Percentiles rank a stretch among this genome's conserved stretches.
These are phyloP conservation scores for Valencia hispanica DNA, from an alignment of 2,797 vertebrate genomes.

Conservation along the genomic window DNA sequence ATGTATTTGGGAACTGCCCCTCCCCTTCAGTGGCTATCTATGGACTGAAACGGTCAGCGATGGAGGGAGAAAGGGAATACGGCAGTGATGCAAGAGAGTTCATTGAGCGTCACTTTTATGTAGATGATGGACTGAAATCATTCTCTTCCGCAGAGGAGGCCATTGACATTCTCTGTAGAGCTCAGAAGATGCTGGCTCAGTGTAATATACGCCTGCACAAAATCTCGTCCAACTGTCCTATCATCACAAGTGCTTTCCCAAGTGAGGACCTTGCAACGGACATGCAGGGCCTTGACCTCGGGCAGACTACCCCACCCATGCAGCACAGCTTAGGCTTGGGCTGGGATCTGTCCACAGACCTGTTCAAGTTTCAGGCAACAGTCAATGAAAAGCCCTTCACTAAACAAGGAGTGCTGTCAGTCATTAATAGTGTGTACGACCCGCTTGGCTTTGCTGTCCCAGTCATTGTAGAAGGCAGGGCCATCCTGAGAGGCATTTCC, in stretches of 20 bases:
- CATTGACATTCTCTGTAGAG: not conserved
- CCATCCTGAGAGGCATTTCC: not conserved
- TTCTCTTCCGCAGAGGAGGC: not conserved
- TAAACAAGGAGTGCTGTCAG: conserved; percentile 8
- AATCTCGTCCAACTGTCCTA: conserved; percentile 14
- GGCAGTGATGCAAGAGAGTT: conserved; percentile 4
- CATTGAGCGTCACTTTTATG: conserved; percentile 19
- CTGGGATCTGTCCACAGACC: conserved; percentile 24
- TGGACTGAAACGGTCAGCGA: conserved; percentile 14
- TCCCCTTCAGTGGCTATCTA: conserved; percentile 9
- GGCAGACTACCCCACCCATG: not conserved
- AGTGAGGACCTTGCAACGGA: conserved; percentile 3
- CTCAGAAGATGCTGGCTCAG: conserved; percentile 24
- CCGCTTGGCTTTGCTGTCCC: conserved; percentile 1
- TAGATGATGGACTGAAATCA: conserved; percentile 20
- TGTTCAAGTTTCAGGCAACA: too few species aligned
- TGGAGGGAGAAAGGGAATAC: conserved; percentile 13
- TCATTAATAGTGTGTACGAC: conserved; percentile 19
- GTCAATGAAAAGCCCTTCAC: too few species aligned
- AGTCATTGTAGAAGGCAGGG: not conserved
- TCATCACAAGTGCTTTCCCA: not conserved
- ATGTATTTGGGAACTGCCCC: conserved; percentile 29
- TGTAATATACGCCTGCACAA: conserved; percentile 20
- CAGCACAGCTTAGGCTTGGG: conserved; percentile 17
- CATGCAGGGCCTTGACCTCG: not conserved